These are phyloP conservation scores for Chydorus sphaericus DNA, from an alignment of 2,888 invertebrate species.

Conservation along the genomic window DNA sequence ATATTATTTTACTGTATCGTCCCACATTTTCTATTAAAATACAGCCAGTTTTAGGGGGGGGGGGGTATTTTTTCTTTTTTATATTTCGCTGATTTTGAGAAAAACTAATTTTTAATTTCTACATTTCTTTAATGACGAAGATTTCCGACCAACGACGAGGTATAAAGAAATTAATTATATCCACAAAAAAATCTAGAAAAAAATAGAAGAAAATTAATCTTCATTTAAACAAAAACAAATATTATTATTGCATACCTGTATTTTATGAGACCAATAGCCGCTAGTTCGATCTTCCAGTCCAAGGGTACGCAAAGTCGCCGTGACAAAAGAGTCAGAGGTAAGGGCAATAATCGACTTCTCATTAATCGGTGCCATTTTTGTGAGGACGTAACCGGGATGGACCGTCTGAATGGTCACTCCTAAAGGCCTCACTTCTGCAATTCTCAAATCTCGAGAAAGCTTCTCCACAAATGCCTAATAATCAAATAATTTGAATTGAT, in stretches of 20 bases:
- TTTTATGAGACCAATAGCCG: conserved; percentile 31
- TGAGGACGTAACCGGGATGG: conserved; percentile 52
- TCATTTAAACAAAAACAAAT: too few relatives aligned
- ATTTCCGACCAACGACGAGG: neutral
- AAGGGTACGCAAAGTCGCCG: conserved; percentile 28
- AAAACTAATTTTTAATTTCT: neutral
- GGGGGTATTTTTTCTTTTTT: too few relatives aligned
- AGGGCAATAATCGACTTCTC: conserved; percentile 47
- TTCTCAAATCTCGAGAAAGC: conserved; percentile 57
- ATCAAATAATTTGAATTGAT: neutral
- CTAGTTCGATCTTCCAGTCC: conserved; percentile 29
- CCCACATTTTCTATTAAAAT: too few relatives aligned
- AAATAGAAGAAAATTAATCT: neutral
- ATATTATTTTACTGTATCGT: too few relatives aligned
- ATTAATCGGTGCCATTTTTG: conserved; percentile 47
- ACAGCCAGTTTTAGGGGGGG: too few relatives aligned
- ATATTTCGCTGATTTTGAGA: too few relatives aligned
- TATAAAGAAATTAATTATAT: neutral
- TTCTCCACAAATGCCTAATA: conserved; percentile 67
- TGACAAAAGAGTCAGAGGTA: conserved; percentile 21
- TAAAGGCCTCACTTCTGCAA: conserved; percentile 48
- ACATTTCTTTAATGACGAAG: neutral
- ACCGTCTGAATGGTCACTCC: conserved; percentile 25
- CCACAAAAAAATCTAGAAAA: neutral
- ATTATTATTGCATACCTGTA: too few relatives aligned